phyloP scores from a whole-genome alignment of 2,888 invertebrate species.

The Lasiommata megera region DNA sequence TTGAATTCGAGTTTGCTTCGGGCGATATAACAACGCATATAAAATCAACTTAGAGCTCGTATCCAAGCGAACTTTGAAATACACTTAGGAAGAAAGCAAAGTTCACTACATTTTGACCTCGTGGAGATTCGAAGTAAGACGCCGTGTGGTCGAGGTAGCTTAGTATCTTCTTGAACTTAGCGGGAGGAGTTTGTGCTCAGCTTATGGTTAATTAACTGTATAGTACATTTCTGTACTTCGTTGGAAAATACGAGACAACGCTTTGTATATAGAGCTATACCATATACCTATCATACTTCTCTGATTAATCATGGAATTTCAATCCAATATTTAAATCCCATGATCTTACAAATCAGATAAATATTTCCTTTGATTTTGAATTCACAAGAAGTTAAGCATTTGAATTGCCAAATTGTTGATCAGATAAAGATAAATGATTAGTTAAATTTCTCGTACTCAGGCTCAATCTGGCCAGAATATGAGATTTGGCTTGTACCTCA shows the following conservation, averaged over 20 bases:
- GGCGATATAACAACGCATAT: conserved; percentile 13
- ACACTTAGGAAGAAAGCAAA: conserved; percentile 19
- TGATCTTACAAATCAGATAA: not conserved
- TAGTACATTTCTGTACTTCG: not conserved
- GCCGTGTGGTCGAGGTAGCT: conserved; percentile 11
- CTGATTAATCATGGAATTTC: too few relatives aligned
- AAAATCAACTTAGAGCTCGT: conserved; percentile 18
- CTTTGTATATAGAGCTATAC: too few relatives aligned
- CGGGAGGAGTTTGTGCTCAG: conserved; percentile 3
- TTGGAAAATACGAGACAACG: not conserved
- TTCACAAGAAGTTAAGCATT: not conserved
- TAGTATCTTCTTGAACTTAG: conserved; percentile 10
- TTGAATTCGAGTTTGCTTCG: conserved; percentile 14
- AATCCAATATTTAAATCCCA: not conserved
- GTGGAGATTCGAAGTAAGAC: conserved; percentile 7
- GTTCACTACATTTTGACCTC: conserved; percentile 15
- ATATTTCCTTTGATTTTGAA: not conserved
- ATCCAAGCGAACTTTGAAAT: conserved; percentile 12
- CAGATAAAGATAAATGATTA: not conserved
- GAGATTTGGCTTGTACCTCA: too few relatives aligned
- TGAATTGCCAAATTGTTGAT: not conserved
- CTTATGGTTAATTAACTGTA: conserved; percentile 20
- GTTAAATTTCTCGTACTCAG: not conserved
- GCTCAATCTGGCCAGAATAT: not conserved
- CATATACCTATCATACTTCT: too few relatives aligned